Conservation (phyloP, 2,888 invertebrate species). For the Phengaris alcon region DNA sequence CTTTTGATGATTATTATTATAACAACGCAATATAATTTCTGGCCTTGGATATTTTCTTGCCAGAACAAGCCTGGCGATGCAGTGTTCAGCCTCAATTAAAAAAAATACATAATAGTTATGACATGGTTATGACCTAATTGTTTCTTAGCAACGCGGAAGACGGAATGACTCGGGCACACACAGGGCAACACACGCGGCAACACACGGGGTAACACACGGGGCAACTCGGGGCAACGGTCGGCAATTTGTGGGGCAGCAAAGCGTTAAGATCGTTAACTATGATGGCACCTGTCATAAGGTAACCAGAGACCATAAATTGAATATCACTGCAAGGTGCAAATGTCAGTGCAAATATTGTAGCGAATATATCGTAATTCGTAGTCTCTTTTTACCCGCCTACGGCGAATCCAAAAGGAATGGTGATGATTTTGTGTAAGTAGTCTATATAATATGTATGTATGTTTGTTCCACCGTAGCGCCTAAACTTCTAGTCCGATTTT, state of each 20-base stretch:
- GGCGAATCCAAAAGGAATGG: no score
- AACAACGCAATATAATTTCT: no score
- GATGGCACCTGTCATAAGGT: constrained; percentile 55
- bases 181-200: constrained; percentile 62
- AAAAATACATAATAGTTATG: no score
- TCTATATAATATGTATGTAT: no score
- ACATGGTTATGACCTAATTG: not conserved
- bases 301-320: constrained; percentile 16
- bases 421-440: no score
- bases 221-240: constrained; percentile 72
- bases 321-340: not conserved
- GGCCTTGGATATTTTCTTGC: no score
- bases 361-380: not conserved
- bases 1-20: no score
- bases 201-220: constrained; percentile 59
- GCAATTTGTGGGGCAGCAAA: constrained; percentile 74
- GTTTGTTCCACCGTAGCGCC: no score
- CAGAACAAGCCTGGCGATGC: no score
- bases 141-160: constrained; percentile 63
- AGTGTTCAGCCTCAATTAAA: no score
- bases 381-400: not conserved
- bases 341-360: not conserved
- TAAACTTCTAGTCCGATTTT: no score
- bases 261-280: constrained; percentile 76
- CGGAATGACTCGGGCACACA: constrained; percentile 67